phyloP scores from a whole-genome alignment of 1,140 invertebrate species.

The Portunus trituberculatus region DNA sequence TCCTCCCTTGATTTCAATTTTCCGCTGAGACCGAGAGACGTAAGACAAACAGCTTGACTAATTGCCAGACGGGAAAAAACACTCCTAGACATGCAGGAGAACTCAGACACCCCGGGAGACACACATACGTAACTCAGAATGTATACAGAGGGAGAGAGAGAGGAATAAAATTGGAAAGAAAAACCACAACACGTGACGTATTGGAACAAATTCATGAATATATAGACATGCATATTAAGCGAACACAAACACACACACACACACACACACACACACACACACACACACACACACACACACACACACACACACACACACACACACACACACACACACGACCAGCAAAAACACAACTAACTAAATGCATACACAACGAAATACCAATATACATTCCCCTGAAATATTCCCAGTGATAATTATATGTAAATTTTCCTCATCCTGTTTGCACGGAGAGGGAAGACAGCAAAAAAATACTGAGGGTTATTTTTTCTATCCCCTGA shows the following conservation, averaged over 20 bases:
- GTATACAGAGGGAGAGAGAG: too few relatives aligned
- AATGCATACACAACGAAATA: not conserved
- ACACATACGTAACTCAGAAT: not conserved
- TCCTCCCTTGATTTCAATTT: too few relatives aligned
- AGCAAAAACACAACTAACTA: not conserved
- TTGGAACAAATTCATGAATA: not conserved
- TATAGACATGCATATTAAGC: too few relatives aligned
- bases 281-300: not conserved
- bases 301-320: not conserved
- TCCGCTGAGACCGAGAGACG: too few relatives aligned
- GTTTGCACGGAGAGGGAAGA: not conserved
- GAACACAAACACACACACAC: too few relatives aligned
- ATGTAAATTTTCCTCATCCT: not conserved
- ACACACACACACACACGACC: not conserved
- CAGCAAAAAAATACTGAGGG: not conserved
- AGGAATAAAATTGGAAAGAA: not conserved
- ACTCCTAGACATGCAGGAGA: not conserved
- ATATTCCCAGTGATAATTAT: not conserved
- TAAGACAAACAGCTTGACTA: not conserved
- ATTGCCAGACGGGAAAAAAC: not conserved
- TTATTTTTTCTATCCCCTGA: not conserved
- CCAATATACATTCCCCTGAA: not conserved
- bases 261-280: too few relatives aligned
- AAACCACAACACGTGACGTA: too few relatives aligned
- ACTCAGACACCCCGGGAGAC: not conserved